Base-by-base conservation (phyloP, 2,888 invertebrate genomes). In the Hofmannophila pseudospretella region DNA sequence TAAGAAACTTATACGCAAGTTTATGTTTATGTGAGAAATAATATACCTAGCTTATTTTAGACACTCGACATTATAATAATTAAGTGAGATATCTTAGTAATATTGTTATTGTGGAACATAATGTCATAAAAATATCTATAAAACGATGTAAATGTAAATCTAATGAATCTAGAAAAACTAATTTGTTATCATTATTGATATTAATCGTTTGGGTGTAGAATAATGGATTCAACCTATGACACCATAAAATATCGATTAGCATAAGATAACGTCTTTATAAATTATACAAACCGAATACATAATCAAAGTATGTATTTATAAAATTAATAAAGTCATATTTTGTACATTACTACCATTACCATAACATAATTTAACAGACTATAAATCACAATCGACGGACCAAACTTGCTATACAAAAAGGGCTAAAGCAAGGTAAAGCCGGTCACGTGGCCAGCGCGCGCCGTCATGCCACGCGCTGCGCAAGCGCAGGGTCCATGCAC, bases 361-460 rank as follows among this genome's bases (percentile, higher is more conserved):
- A n/a, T n/a, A 23, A 23, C 1, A n/a, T 23, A 23, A 4, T 28
- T 28, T 34, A 28, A 42, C 40, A 34, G 41, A 41, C 36, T 38
- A 49, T 55, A 60, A 55, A 59, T 63, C 59, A 59, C 59, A 57
- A 52, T 58, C 56, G 59, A 61, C 56, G 53, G 53, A 41, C 47
- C 50, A 50, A 61, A 64, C 61, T 67, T 62, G 67, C 51, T 57
- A 65, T 63, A 75, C 73, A 78, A 81, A 58, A 80, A 77, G 76
- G 73, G 68, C 70, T 63, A 75, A 73, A 67, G 66, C 66, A 55
- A 67, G 62, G 59, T 64, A 63, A 75, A 67, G 66, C 66, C 53
- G 67, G 81, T 82, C 85, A 84, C 85, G 85, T 84, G 85, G 57
- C 69, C 51, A 57, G 79, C 84, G 81, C 76, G 75, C 76, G 82